phyloP scores from a whole-genome alignment of 2,113 vertebrate species.

The Thamnophis sirtalis region DNA sequence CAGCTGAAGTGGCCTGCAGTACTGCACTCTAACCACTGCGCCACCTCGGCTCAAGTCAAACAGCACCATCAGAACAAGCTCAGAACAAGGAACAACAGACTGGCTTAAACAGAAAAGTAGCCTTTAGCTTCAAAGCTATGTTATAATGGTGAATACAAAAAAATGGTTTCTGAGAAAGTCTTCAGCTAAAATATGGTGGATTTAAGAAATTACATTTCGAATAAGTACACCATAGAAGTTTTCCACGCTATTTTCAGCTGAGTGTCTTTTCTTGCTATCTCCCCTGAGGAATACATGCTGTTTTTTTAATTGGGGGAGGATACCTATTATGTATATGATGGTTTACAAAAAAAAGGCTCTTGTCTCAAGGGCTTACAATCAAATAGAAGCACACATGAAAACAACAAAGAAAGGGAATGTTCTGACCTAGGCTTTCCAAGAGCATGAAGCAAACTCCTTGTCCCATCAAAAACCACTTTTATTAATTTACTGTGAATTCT shows the following conservation, averaged over 20 bases:
- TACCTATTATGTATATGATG: neutral
- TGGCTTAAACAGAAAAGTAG: neutral
- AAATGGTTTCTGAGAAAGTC: neutral
- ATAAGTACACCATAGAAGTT: neutral
- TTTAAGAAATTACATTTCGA: neutral
- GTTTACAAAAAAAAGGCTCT: neutral
- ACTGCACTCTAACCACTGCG: no score
- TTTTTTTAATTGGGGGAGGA: neutral
- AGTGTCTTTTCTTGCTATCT: neutral
- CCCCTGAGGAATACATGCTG: neutral
- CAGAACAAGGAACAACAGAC: neutral
- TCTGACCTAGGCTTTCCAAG: no score
- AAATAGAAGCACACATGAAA: neutral
- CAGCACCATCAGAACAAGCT: neutral
- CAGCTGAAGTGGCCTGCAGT: no score
- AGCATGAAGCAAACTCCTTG: no score
- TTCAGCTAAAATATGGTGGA: neutral
- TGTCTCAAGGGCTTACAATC: neutral
- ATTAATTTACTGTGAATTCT: no score
- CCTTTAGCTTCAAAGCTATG: neutral
- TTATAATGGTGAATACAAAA: neutral
- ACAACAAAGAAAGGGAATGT: neutral
- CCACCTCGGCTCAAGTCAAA: no score
- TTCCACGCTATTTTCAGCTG: neutral
- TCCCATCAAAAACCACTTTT: no score